Evolutionary conservation across 64 coral and sea anemone genomes (phyloP), one percentile per base, ranked within the genome.

Genomic region (Actinia equina): DNA sequence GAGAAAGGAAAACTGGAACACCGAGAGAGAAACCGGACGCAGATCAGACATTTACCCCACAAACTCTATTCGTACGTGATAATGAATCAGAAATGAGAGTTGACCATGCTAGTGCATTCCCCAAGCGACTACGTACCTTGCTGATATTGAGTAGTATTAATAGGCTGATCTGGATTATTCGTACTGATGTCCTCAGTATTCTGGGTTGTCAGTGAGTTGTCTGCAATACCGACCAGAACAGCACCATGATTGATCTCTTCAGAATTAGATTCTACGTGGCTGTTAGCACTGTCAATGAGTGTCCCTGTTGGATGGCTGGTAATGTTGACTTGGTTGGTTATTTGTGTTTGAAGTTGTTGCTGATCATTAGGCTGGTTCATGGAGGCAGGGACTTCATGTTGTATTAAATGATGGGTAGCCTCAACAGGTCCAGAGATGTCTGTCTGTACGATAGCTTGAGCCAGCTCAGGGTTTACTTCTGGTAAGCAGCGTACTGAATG

Each of bases 361-460:
- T 81, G 78, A 41, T 16, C 14, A 74, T 74, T n/a, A 9, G 78
- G 6, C 19, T 81, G 78, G 44, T 81, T 18, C 0, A 74, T 15
- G 10, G 69, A 74, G 7, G 52, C 78, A 49, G 78, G 78, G 22
- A 91, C 80, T 7, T 91, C 90, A 45, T 77, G 82, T 79, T 91
- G 84, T 51, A 45, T 67, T 25, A 91, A 79, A 43, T 83, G 84
- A 23, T 83, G 84, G 58, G 85, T 82, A 14, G 86, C 85, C 59
- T 85, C 86, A 26, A 97, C 89, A 6, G 94, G 94, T 4, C 91
- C 94, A 86, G 94, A 90, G 43, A 97, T 97, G 59, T 97, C 94
- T 85, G 94, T 97, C 60, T 97, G 94, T 55, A 97, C 94, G 77
- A 97, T 97, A 26, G 94, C 94, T 55, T 97, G 94, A 7, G 87